Evolutionary conservation across 2,797 vertebrate species (phyloP).

Genomic region (Tragopan temminckii): DNA sequence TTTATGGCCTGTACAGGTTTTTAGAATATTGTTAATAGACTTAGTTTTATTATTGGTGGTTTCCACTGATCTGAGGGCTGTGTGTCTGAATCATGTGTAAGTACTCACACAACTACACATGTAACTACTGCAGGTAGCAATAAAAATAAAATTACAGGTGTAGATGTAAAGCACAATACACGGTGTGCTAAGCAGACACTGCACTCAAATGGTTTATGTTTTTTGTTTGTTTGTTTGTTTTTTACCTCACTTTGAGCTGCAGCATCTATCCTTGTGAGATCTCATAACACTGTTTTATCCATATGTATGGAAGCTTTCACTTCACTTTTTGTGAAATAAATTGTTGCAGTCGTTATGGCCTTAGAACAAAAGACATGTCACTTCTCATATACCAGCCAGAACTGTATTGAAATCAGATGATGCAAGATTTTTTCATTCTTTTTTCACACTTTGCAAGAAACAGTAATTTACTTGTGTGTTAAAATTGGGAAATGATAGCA

Average conservation of each 20-base stretch:
- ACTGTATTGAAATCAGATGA: not conserved
- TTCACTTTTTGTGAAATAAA: not conserved
- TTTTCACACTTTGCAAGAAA: not conserved
- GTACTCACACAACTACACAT: not conserved
- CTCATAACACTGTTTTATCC: not conserved
- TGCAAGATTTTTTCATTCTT: not conserved
- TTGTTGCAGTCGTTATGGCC: not conserved
- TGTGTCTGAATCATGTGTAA: not conserved
- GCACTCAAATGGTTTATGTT: not conserved
- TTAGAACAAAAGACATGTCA: not conserved
- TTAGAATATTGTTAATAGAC: not conserved
- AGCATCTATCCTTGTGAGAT: not conserved
- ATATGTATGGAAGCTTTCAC: not conserved
- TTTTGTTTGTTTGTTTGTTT: not conserved
- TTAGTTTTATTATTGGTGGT: not conserved
- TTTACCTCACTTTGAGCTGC: not conserved
- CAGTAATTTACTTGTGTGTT: not conserved
- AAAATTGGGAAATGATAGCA: not conserved
- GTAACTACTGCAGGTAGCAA: not conserved
- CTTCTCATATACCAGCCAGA: not conserved
- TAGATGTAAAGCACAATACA: fast-evolving
- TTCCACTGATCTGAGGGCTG: not conserved
- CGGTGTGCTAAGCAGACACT: not conserved
- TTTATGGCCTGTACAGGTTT: not conserved
- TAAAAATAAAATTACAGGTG: not conserved